Evolutionary conservation across 2,113 vertebrate genomes (phyloP).

Genomic region (Odocoileus hemionus): DNA sequence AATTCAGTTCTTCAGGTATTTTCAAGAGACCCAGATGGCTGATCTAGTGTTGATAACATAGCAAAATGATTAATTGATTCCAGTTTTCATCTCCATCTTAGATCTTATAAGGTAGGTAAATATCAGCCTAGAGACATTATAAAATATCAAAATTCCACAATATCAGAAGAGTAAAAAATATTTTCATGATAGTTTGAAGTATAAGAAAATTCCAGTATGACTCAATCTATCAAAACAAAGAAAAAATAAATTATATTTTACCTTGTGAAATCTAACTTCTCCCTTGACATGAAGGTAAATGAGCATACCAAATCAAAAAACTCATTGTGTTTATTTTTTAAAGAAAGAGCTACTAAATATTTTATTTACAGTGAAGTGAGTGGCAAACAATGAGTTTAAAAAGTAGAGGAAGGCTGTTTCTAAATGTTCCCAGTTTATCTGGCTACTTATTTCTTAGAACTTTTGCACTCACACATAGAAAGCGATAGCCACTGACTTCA

Average conservation of each 20-base stretch:
- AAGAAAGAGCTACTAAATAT: neutral
- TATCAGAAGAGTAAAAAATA: neutral
- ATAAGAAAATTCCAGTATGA: neutral
- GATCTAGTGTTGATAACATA: neutral
- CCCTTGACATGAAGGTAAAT: neutral
- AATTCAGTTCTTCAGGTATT: neutral
- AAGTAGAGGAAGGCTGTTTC: neutral
- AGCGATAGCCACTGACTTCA: neutral
- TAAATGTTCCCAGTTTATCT: neutral
- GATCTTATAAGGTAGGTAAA: neutral
- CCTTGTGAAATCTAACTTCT: neutral
- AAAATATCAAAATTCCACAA: neutral
- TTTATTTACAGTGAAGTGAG: neutral
- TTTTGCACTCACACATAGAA: neutral
- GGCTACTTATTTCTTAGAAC: neutral
- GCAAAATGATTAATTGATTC: neutral
- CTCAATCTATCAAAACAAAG: neutral
- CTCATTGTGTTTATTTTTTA: neutral
- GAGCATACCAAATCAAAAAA: neutral
- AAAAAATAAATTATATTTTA: neutral
- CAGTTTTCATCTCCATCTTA: neutral
- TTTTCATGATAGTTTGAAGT: neutral
- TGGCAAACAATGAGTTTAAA: neutral
- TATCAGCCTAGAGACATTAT: neutral
- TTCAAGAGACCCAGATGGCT: slow-evolving; percentile 15